phyloP scores from a whole-genome alignment of 2,888 invertebrate genomes.

The Oscheius sp. region DNA sequence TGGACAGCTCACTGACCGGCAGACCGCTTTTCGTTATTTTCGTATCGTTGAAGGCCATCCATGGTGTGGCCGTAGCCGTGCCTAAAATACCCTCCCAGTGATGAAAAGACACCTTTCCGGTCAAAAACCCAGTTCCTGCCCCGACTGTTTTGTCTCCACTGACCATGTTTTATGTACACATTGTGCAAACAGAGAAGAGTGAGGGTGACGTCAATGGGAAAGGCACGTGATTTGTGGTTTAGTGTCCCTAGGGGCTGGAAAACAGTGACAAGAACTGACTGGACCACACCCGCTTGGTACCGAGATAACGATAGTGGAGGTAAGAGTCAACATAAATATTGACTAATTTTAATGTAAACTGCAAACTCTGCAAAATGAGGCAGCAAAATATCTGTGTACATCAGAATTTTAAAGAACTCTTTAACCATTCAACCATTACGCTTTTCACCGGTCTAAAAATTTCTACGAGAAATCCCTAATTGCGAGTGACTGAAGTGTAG shows the following conservation, averaged over 20 bases:
- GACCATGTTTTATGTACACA: constrained; percentile 1
- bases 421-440: no score
- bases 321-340: no score
- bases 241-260: neutral
- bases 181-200: constrained; percentile 1
- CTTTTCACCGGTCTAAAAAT: no score
- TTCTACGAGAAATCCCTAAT: no score
- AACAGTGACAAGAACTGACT: neutral
- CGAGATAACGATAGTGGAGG: no score
- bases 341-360: no score
- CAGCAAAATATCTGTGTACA: no score
- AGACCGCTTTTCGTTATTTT: constrained; percentile 21
- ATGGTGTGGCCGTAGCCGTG: constrained; percentile 12
- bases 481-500: no score
- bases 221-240: neutral
- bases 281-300: neutral
- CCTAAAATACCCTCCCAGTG: constrained; percentile 20
- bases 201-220: neutral
- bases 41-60: constrained; percentile 38
- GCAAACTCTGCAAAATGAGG: no score
- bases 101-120: neutral
- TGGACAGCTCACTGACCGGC: constrained; percentile 43
- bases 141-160: neutral
- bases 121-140: neutral
- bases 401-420: no score